Percentiles rank a stretch among this genome's conserved stretches.
phyloP scores from a whole-genome alignment of 2,888 invertebrate genomes.

The Troides oblongomaculatus region DNA sequence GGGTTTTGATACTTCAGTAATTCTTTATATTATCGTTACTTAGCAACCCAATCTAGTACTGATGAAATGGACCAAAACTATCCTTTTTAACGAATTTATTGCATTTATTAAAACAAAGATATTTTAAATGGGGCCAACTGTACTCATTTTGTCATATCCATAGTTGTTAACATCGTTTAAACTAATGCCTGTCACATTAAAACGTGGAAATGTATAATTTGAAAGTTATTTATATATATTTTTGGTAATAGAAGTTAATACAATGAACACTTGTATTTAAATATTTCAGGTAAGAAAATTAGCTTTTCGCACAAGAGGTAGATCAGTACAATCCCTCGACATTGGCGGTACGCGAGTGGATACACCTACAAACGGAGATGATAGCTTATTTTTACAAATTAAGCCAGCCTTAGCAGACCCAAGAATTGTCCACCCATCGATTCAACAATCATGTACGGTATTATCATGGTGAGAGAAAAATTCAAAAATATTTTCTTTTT shows the following conservation, averaged over 20 bases:
- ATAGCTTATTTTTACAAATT: slow-evolving; percentile 69
- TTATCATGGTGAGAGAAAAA: slow-evolving; percentile 58
- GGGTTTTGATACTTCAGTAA: slow-evolving; percentile 5
- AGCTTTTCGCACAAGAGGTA: slow-evolving; percentile 71
- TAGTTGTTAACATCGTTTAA: slow-evolving; percentile 43
- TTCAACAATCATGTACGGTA: slow-evolving; percentile 76
- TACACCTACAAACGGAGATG: slow-evolving; percentile 59
- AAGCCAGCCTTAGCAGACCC: slow-evolving; percentile 70
- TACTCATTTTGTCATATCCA: slow-evolving; percentile 37
- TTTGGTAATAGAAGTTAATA: slow-evolving; percentile 1
- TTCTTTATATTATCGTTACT: slow-evolving; percentile 42
- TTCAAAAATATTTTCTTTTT: neutral
- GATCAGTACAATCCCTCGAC: slow-evolving; percentile 73
- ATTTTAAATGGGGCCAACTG: slow-evolving; percentile 61
- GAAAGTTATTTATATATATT: slow-evolving; percentile 5
- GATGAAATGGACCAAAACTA: slow-evolving; percentile 65
- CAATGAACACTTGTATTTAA: slow-evolving; percentile 13
- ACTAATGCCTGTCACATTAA: slow-evolving; percentile 71
- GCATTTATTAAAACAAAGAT: slow-evolving; percentile 39
- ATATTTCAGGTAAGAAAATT: slow-evolving; percentile 64
- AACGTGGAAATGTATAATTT: slow-evolving; percentile 70
- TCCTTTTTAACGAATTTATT: slow-evolving; percentile 68
- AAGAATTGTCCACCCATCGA: slow-evolving; percentile 45
- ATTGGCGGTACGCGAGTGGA: slow-evolving; percentile 54
- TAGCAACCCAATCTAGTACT: slow-evolving; percentile 53